These are phyloP conservation scores for Mermis nigrescens DNA, from an alignment of 2,888 invertebrate species.

Conservation along the genomic window DNA sequence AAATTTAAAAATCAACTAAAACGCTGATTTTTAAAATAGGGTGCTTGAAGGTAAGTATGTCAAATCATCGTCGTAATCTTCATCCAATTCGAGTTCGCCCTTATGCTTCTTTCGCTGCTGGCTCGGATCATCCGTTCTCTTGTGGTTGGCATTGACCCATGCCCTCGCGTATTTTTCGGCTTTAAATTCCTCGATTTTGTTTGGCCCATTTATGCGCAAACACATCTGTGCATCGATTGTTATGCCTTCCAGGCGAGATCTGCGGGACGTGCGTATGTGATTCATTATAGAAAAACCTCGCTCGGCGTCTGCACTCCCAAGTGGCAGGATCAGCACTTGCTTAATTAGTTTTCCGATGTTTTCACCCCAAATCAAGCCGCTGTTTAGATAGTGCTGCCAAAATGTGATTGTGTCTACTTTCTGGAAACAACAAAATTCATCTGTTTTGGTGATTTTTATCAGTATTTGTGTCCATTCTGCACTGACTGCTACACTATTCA, in stretches of 20 bases:
- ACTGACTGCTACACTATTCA: not conserved
- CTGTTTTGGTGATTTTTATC: not conserved
- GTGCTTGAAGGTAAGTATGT: too few species aligned
- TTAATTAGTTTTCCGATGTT: not conserved
- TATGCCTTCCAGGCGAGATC: not conserved
- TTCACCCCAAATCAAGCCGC: too few species aligned
- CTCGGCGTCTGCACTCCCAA: slow-evolving; percentile 7
- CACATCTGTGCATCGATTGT: not conserved
- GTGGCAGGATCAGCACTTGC: not conserved
- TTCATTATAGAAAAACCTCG: slow-evolving; percentile 7
- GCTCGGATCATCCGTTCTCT: too few species aligned
- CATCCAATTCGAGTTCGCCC: too few species aligned
- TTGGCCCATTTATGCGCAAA: slow-evolving; percentile 2
- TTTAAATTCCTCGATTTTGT: not conserved
- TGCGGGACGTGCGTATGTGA: not conserved
- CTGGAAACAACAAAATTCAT: not conserved
- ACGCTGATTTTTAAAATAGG: too few species aligned
- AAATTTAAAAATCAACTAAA: too few species aligned
- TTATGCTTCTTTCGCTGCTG: too few species aligned
- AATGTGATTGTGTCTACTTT: not conserved
- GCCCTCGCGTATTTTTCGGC: not conserved
- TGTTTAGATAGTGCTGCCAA: not conserved
- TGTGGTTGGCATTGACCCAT: too few species aligned
- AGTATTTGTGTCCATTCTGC: not conserved
- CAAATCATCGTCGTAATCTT: too few species aligned